A percentile compares a stretch with the other conserved stretches of the same genome.
phyloP scores from a whole-genome alignment of 1,140 invertebrate genomes.

The Protaetia brevitarsis region DNA sequence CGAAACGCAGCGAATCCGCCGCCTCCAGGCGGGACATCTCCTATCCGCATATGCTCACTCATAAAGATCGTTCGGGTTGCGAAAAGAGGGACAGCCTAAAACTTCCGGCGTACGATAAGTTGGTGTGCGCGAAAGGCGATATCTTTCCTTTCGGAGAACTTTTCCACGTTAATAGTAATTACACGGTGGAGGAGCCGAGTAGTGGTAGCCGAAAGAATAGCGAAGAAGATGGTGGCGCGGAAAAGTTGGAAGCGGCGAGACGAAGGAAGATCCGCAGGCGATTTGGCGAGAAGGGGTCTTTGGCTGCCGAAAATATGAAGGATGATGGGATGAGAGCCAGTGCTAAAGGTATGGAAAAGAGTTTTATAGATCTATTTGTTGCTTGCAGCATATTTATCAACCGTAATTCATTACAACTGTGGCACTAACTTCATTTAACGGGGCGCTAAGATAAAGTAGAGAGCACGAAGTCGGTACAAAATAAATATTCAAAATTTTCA shows the following conservation, averaged over 20 bases:
- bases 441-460: too few relatives aligned
- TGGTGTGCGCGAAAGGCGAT: slow-evolving; percentile 2
- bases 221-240: slow-evolving; percentile 2
- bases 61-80: background rate
- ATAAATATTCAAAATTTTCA: too few relatives aligned
- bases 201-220: background rate
- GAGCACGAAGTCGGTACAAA: too few relatives aligned
- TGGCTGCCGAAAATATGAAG: background rate
- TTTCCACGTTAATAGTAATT: background rate
- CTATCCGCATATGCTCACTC: slow-evolving; percentile 4
- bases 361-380: too few relatives aligned
- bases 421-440: too few relatives aligned
- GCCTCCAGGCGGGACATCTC: too few relatives aligned
- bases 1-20: background rate
- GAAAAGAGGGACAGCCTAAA: background rate
- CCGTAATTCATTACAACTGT: too few relatives aligned
- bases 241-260: background rate
- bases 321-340: background rate
- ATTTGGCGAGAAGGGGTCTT: background rate
- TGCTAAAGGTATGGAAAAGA: background rate
- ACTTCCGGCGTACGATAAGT: background rate
- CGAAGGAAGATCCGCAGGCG: background rate
- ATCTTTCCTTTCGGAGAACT: background rate
- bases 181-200: slow-evolving; percentile 4
- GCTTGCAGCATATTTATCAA: too few relatives aligned